A percentile compares a stretch with the other conserved stretches of the same genome.
phyloP scores from a whole-genome alignment of 1,140 invertebrate genomes.

The Drosophila gunungcola region DNA sequence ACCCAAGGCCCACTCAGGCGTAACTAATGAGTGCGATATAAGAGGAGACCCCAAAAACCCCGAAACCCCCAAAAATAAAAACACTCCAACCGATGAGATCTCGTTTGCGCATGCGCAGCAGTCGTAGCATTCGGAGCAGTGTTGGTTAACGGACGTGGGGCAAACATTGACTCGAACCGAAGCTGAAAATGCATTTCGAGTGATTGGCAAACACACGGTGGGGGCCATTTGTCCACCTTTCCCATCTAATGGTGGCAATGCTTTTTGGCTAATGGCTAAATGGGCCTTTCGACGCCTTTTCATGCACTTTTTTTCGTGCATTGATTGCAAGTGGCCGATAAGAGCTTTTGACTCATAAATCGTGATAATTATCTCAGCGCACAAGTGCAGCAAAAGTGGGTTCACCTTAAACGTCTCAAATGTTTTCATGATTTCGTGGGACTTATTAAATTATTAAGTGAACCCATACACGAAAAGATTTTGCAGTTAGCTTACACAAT shows the following conservation, averaged over 20 bases:
- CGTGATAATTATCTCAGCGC: constrained; percentile 73
- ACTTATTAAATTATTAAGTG: constrained; percentile 82
- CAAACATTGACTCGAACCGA: constrained; percentile 49
- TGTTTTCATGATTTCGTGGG: constrained; percentile 60
- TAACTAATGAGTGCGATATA: constrained; percentile 59
- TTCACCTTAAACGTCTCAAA: constrained; percentile 7
- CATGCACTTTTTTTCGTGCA: constrained; percentile 41
- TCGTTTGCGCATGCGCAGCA: constrained; percentile 24
- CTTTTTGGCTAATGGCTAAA: constrained; percentile 40
- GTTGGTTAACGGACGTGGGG: constrained; percentile 50
- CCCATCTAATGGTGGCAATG: constrained; percentile 32
- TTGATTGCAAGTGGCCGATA: constrained; percentile 66
- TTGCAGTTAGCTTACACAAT: constrained; percentile 65
- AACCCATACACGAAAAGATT: constrained; percentile 55
- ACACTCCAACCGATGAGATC: background rate
- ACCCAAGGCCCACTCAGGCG: constrained; percentile 55
- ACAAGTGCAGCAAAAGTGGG: constrained; percentile 53
- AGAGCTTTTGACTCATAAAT: constrained; percentile 71
- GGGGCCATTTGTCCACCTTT: constrained; percentile 37
- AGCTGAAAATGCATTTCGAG: constrained; percentile 70
- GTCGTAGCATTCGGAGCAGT: constrained; percentile 41
- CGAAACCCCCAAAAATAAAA: constrained; percentile 8
- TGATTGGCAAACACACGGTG: constrained; percentile 72
- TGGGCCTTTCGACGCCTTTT: constrained; percentile 55
- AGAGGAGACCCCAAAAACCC: constrained; percentile 26